phyloP scores from a whole-genome alignment of 2,888 invertebrate genomes.

The Eulithis prunata region DNA sequence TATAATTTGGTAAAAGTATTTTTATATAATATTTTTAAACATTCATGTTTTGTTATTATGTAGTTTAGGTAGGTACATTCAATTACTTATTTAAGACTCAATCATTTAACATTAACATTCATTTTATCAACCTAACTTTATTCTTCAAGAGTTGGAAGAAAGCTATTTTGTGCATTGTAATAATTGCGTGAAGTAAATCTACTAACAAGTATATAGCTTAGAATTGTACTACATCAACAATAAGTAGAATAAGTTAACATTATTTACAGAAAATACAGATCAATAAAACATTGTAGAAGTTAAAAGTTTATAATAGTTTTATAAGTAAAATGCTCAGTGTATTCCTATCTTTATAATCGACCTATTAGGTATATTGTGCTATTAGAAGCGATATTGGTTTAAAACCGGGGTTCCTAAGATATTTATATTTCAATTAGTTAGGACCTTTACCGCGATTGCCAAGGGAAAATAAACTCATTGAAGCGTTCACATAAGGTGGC shows the following conservation, averaged over 20 bases:
- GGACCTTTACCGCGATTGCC: no score
- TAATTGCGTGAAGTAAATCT: slow-evolving; percentile 35
- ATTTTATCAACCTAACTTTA: slow-evolving; percentile 1
- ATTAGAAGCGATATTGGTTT: no score
- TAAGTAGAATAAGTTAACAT: slow-evolving; percentile 51
- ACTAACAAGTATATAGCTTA: slow-evolving; percentile 28
- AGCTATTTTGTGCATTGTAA: slow-evolving; percentile 28
- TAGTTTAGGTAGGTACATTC: background rate
- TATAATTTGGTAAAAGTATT: slow-evolving; percentile 8
- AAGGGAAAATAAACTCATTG: no score
- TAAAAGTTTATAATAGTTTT: no score
- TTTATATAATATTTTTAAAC: slow-evolving; percentile 2
- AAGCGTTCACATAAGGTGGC: no score
- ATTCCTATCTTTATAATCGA: background rate
- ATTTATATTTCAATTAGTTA: no score
- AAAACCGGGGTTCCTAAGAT: no score
- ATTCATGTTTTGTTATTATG: background rate
- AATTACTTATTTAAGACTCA: background rate
- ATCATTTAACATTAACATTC: slow-evolving; percentile 5
- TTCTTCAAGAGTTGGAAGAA: slow-evolving; percentile 18
- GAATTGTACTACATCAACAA: slow-evolving; percentile 41
- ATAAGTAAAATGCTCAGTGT: slow-evolving; percentile 28
- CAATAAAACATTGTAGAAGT: slow-evolving; percentile 25
- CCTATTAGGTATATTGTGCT: no score
- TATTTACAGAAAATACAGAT: slow-evolving; percentile 49